A percentile compares a stretch with the other conserved stretches of the same genome.
These are phyloP conservation scores for Platichthys stellatus DNA, from an alignment of 2,113 vertebrate species.

Conservation along the genomic window DNA sequence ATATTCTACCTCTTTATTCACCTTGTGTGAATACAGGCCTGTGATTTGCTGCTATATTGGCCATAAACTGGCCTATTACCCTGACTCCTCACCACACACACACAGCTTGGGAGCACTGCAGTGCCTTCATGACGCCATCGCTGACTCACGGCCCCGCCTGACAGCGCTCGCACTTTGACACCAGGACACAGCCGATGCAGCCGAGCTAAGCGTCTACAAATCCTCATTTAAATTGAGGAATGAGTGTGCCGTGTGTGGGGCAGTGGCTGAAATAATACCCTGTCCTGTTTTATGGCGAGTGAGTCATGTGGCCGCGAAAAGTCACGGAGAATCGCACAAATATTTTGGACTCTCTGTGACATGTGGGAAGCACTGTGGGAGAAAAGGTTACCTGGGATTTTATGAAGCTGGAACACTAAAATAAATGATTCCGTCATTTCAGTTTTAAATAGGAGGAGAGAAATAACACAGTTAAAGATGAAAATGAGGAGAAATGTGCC, in stretches of 20 bases:
- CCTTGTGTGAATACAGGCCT: slow-evolving; percentile 1
- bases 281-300: slow-evolving; percentile 36
- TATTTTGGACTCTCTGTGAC: slow-evolving; percentile 14
- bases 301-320: slow-evolving; percentile 43
- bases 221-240: slow-evolving; percentile 18
- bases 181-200: slow-evolving; percentile 24
- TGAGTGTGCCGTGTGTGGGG: neutral
- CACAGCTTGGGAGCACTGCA: slow-evolving; percentile 38
- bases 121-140: slow-evolving; percentile 50
- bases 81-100: slow-evolving; percentile 30
- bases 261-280: slow-evolving; percentile 28
- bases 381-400: slow-evolving; percentile 33
- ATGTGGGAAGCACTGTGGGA: neutral
- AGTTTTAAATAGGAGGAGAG: neutral
- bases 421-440: slow-evolving; percentile 9
- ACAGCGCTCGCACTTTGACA: slow-evolving; percentile 56
- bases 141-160: slow-evolving; percentile 59
- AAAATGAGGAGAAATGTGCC: neutral
- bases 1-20: slow-evolving; percentile 23
- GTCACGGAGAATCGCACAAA: slow-evolving; percentile 32
- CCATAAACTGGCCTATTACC: slow-evolving; percentile 61
- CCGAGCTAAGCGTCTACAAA: slow-evolving; percentile 44
- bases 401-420: neutral
- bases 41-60: slow-evolving; percentile 10
- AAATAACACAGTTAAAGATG: neutral